A percentile compares a stretch with the other conserved stretches of the same genome.
Evolutionary conservation across 2,113 vertebrate species (phyloP).

Genomic region (Nicator chloris): DNA sequence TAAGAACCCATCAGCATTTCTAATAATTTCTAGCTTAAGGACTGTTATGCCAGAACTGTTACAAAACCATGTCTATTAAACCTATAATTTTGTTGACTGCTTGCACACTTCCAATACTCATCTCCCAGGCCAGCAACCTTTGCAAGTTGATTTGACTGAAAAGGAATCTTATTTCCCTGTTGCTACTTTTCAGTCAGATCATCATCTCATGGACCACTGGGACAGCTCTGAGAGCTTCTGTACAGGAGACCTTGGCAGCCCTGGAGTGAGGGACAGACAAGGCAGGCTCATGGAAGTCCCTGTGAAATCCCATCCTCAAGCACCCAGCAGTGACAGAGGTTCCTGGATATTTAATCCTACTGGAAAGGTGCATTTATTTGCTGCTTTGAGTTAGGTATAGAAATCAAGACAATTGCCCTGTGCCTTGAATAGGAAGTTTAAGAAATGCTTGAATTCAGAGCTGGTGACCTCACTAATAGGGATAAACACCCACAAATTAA

Average conservation of each 20-base stretch:
- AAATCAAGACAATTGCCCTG: neutral
- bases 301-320: neutral
- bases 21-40: neutral
- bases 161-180: neutral
- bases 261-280: neutral
- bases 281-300: neutral
- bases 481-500: neutral
- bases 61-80: neutral
- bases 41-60: neutral
- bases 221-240: neutral
- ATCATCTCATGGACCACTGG: neutral
- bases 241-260: neutral
- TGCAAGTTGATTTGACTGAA: neutral
- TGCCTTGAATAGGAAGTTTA: neutral
- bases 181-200: neutral
- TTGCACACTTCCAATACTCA: neutral
- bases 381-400: neutral
- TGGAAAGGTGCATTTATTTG: neutral
- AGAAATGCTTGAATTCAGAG: neutral
- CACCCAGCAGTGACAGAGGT: neutral
- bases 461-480: neutral
- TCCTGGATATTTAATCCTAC: neutral
- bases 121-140: neutral
- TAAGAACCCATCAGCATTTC: neutral
- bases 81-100: neutral